Evolutionary conservation across 2,113 vertebrate species (phyloP), one percentile per base, ranked within the genome.

Genomic region (Callionymus lyra): DNA sequence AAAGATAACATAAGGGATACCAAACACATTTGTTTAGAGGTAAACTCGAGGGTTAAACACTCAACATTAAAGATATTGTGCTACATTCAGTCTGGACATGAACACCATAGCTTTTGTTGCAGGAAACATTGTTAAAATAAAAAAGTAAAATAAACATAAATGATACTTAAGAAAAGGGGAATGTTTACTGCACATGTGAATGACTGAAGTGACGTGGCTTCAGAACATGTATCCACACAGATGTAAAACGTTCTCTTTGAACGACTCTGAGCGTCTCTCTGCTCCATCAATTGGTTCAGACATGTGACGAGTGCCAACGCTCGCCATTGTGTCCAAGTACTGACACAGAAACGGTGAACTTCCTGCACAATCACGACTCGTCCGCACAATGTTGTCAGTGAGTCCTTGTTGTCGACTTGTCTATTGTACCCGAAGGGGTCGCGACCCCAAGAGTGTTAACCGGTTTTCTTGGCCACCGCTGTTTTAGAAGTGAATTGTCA

Each of bases 241-340:
- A 80, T 80, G 77, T 82, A 76, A 78, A 74, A 80, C 73, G 68
- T 38, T 65, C 72, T 68, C 61, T 57, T 12, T 65, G 66, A 75
- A 50, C 56, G 65, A 77, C 67, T 56, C 63, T 72, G 74, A 73
- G 62, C 76, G 79, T 77, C 68, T 79, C 73, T 76, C 72, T 72
- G 74, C 70, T 76, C 74, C 68, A 76, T 80, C 68, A 68, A 56
- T 60, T 40, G 54, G 52, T 63, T 32, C 16, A 67, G 74, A 72
- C 59, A 12, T 19, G 2, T 18, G 11, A 38, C 15, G 16, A 58
- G 50, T 55, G 53, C 33, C 64, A 53, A 47, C 34, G 16, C 45
- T 41, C 14, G 16, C 40, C 37, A 74, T 80, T 79, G 80, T 82
- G 56, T 65, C 44, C 50, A 13, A 63, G 50, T 49, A 64, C 68